phyloP scores from a whole-genome alignment of 2,113 vertebrate genomes.

The Lampris incognitus region DNA sequence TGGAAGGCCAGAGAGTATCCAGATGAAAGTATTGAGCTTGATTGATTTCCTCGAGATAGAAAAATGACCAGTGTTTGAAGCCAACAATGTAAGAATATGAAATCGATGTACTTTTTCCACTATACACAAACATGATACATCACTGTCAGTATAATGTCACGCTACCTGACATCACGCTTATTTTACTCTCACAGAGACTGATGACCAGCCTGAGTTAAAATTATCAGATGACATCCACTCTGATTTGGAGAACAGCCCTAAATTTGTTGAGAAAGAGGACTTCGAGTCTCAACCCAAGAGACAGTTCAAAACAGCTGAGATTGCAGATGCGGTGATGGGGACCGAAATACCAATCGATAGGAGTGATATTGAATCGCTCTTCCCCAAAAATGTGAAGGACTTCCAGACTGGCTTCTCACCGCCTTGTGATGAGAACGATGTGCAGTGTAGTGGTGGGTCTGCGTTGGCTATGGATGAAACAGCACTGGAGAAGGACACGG shows the following conservation, averaged over 20 bases:
- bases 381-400: conserved; percentile 82
- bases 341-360: conserved; percentile 72
- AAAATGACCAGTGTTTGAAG: too few relatives aligned
- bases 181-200: conserved; percentile 55
- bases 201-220: conserved; percentile 40
- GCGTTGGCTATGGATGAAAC: conserved; percentile 6
- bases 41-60: too few relatives aligned
- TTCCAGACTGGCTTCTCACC: conserved; percentile 53
- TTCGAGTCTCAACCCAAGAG: conserved; percentile 54
- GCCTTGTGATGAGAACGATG: conserved; percentile 71
- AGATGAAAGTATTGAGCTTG: too few relatives aligned
- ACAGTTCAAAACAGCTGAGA: conserved; percentile 85
- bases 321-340: conserved; percentile 86
- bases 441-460: conserved; percentile 51
- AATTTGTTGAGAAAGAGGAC: conserved; percentile 71
- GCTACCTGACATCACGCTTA: not conserved
- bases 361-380: conserved; percentile 82
- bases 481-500: conserved; percentile 19
- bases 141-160: too few relatives aligned
- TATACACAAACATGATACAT: too few relatives aligned
- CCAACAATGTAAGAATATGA: too few relatives aligned
- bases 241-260: conserved; percentile 63
- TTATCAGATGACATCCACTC: conserved; percentile 52
- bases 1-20: too few relatives aligned
- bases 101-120: too few relatives aligned